A percentile compares a stretch with the other conserved stretches of the same genome.
Conservation (phyloP, 2,888 invertebrate species). For the Caenorhabditis afra region DNA sequence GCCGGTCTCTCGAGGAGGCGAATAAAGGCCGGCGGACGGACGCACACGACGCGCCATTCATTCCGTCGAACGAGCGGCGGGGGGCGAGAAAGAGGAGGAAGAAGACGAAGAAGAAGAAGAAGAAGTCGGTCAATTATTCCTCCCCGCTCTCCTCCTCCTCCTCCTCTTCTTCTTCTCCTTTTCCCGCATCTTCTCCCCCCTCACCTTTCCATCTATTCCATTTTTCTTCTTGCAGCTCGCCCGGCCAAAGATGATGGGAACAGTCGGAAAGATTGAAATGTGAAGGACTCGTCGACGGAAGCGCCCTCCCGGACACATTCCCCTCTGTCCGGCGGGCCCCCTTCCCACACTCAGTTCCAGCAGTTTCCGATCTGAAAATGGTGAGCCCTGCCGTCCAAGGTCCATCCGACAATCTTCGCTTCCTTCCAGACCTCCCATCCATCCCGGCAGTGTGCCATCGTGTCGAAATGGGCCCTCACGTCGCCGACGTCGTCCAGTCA, state of each 20-base stretch:
- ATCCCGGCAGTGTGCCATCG: conserved; percentile 16
- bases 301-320: no score
- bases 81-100: no score
- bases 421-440: conserved; percentile 19
- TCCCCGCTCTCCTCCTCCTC: conserved; percentile 10
- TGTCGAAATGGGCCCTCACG: no score
- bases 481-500: no score
- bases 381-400: not conserved
- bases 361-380: conserved; percentile 23
- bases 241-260: conserved; percentile 46
- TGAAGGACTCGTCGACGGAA: not conserved
- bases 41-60: conserved; percentile 47
- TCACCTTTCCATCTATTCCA: not conserved
- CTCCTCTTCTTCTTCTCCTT: conserved; percentile 10
- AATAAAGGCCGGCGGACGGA: conserved; percentile 34
- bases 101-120: no score
- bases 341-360: not conserved
- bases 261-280: conserved; percentile 27
- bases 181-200: conserved; percentile 33
- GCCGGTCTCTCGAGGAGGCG: not conserved
- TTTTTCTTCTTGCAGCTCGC: conserved; percentile 14
- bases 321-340: not conserved
- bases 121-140: conserved; percentile 27
- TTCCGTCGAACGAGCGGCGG: conserved; percentile 21
- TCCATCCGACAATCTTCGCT: not conserved